Conservation (phyloP, 2,113 vertebrate genomes). For the Cepphus grylle region DNA sequence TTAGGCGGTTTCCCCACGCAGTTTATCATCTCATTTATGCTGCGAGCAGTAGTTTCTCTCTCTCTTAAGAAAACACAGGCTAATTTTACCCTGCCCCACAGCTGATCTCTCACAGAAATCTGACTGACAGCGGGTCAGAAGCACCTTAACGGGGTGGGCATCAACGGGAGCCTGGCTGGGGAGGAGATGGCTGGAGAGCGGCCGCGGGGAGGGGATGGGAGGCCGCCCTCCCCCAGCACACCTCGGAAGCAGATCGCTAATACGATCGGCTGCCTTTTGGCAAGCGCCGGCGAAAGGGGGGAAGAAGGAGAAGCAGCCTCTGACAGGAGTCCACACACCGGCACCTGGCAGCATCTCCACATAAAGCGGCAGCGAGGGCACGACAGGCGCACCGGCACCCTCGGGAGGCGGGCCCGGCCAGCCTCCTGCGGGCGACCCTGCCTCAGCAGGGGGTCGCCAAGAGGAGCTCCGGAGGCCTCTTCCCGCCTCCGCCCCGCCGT, state of each 20-base stretch:
- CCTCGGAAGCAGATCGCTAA: fast-evolving
- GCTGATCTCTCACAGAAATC: not conserved
- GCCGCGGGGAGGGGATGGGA: not conserved
- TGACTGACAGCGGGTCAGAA: fast-evolving
- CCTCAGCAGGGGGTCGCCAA: not conserved
- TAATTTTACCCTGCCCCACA: fast-evolving
- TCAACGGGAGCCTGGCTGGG: fast-evolving
- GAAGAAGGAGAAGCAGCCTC: not conserved
- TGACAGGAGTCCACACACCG: not conserved
- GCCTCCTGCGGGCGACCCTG: too few relatives aligned
- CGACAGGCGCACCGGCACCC: not conserved
- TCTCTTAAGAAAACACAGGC: not conserved
- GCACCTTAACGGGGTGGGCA: fast-evolving
- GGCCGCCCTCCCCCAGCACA: not conserved
- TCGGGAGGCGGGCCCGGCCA: not conserved
- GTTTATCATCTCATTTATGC: fast-evolving
- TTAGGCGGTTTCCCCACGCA: fast-evolving
- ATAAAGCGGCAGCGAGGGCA: not conserved
- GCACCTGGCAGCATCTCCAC: not conserved
- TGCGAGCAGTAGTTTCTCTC: not conserved
- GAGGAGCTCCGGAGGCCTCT: not conserved
- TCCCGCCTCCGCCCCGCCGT: not conserved
- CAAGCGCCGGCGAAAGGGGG: not conserved
- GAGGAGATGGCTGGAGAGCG: not conserved
- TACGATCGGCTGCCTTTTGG: fast-evolving